Percentiles rank a stretch among this genome's conserved stretches.
Evolutionary conservation across 2,888 invertebrate species (phyloP).

Genomic region (Fragum whitleyi): DNA sequence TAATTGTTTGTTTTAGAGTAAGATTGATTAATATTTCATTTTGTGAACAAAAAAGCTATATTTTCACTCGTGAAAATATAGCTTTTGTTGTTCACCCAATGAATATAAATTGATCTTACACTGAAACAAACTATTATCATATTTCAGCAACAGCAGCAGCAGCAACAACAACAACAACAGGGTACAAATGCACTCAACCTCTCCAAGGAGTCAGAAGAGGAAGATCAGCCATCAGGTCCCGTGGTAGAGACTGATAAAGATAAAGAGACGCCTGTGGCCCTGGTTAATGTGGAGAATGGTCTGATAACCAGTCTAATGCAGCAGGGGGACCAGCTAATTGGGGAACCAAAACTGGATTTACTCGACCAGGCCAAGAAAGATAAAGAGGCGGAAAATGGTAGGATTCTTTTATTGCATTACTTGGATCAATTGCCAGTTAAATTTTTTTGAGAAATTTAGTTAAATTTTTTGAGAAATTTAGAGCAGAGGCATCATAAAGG

Average conservation of each 20-base stretch:
- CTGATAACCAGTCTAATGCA: background rate
- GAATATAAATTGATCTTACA: conserved; percentile 29
- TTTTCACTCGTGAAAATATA: too few species aligned
- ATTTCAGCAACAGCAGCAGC: conserved; percentile 61
- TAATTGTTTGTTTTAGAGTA: too few species aligned
- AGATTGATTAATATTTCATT: too few species aligned
- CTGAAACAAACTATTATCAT: too few species aligned
- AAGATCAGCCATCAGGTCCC: conserved; percentile 23
- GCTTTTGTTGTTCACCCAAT: too few species aligned
- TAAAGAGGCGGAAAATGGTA: conserved; percentile 51
- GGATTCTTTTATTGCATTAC: background rate
- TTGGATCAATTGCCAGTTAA: too few species aligned
- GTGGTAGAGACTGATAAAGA: conserved; percentile 40
- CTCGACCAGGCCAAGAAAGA: conserved; percentile 37
- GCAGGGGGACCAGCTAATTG: conserved; percentile 18
- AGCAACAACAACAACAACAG: conserved; percentile 73
- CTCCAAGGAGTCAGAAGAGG: conserved; percentile 58
- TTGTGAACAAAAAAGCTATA: too few species aligned
- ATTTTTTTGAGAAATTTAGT: too few species aligned
- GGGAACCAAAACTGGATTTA: conserved; percentile 7
- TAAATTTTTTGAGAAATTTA: too few species aligned
- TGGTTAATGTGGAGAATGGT: conserved; percentile 29
- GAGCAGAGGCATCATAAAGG: too few species aligned
- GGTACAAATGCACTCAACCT: conserved; percentile 70
- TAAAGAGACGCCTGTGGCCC: conserved; percentile 23